Evolutionary conservation across 2,113 vertebrate species (phyloP), one percentile per base, ranked within the genome.

Genomic region (Electrona antarctica): DNA sequence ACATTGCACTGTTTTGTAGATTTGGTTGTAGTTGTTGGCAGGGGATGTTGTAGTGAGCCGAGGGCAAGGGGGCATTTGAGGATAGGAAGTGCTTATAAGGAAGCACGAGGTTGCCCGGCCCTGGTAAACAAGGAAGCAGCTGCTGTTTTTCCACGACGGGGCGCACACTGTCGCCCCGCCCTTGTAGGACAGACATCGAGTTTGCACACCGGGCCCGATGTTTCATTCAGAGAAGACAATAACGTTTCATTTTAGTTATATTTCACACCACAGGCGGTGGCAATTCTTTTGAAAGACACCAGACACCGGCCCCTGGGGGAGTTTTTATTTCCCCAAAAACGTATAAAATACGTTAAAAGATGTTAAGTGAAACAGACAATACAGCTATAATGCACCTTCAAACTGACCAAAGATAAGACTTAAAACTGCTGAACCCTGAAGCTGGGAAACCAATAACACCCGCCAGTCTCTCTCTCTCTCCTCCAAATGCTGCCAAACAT

Each of bases 1-100:
- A 91, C 88, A 87, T 88, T 90, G 89, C 90, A 92, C 90, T 91
- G 91, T 92, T 93, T 86, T 75, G 87, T 92, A 88, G 87, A 41
- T 41, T 83, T 89, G 85, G 80, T 87, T 10, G 73, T 87, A 87
- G 88, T 86, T 73, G 77, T 78, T 60, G 73, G 77, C 79, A 64
- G 80, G 78, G 83, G 33, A 69, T 61, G 64, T 21, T n/a, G 75
- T 73, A 81, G 85, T 77, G 86, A 84, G 81, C 67, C 1, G 83
- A 76, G 86, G 82, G 80, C 54, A 12, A 12, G 71, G 14, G 85
- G 78, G 82, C 80, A 64, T 82, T 51, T 77, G 84, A 91, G 89
- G 85, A 85, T 29, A 82, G 57, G 76, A 83, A 78, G 71, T 63
- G 61, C 68, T 68, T 60, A 77, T 60, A 63, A 83, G 83, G 76